Evolutionary conservation across 1,140 invertebrate genomes (phyloP), one percentile per base, ranked within the genome.

Genomic region (Aphaenogaster rudis): DNA sequence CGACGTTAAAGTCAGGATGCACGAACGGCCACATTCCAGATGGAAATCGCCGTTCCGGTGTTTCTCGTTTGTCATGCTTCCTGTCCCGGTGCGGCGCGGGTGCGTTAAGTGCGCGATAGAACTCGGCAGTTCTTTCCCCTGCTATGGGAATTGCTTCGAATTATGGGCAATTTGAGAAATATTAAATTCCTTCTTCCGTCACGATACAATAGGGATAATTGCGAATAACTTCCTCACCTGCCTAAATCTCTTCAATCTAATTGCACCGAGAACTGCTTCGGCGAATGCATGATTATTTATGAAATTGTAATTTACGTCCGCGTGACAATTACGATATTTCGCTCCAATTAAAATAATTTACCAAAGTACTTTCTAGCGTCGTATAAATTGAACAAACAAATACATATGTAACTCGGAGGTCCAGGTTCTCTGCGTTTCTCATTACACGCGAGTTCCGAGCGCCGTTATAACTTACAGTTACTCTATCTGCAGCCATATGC

Each of bases 31-130:
- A 72, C 80, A 82, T 76, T 84, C 80, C 54, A 84, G 80, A 84
- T 84, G 80, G 80, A 84, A 84, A 84, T 84, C 80, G 69, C 69
- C 57, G 69, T 82, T 82, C 80, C 42, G 80, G 80, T 76, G 69
- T 84, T 84, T 84, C 42, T 84, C 80, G 69, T 84, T 84, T 84
- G 80, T 84, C 80, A 84, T 84, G 80, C 80, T 84, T 84, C 80
- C 80, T 84, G 80, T 84, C 54, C 17, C 80, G 50, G 13, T 8
- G 59, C 42, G 45, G 42, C 45, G 64, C 61, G 78, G 48, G 36
- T 69, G 64, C 78, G 78, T 71, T 54, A 57, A 76, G 52, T 74
- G 69, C 52, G 17, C 54, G 45, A 39, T 74, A 61, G 39, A 79
- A 36, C 78, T 54, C 36, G n/a, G n/a, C 45, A n/a, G 36, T n/a